Evolutionary conservation across 2,797 vertebrate species (phyloP), one percentile per base, ranked within the genome.

Genomic region (Myoxocephalus aenaeus): DNA sequence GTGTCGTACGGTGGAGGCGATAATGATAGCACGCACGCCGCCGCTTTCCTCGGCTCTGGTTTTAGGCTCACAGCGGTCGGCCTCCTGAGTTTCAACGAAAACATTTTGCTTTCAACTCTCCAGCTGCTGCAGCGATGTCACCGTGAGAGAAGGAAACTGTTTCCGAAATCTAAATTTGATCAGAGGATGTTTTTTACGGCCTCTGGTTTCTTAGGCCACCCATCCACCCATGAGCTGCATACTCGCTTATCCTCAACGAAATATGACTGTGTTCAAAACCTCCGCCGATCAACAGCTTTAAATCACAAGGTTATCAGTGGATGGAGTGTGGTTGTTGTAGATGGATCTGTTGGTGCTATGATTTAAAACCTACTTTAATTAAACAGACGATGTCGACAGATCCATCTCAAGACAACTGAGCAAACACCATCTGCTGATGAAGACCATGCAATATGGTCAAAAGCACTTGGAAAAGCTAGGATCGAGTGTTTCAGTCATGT

Each of bases 11-110:
- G 68, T 40, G 64, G 80, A 73, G n/a, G 77, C 12, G 85, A 87
- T 92, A 90, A 93, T 93, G 85, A 91, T 65, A 87, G 83, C 80
- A 57, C 69, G n/a, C 70, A 75, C 20, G 68, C 64, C 9, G 18
- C 81, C 73, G 76, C 73, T 70, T 77, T 72, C 46, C 78, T 73
- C 83, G 50, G 73, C 84, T 86, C 85, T 72, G 77, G 70, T 84
- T 87, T 89, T 76, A 80, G 34, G 68, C 84, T 79, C 92, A 32
- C 89, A 90, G 86, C 75, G 2, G 87, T 86, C 2, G 61, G 54
- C 84, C 68, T 81, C 57, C 82, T 58, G 63, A 86, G 86, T 82
- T 90, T 90, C 85, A 81, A 73, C 73, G 36, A 80, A 88, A 83
- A 87, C 79, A 70, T 80, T 86, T 85, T n/a, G 46, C 50, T 81